Evolutionary conservation across 2,113 vertebrate genomes (phyloP), one percentile per base, ranked within the genome.

Genomic region (Gallinago undulata): DNA sequence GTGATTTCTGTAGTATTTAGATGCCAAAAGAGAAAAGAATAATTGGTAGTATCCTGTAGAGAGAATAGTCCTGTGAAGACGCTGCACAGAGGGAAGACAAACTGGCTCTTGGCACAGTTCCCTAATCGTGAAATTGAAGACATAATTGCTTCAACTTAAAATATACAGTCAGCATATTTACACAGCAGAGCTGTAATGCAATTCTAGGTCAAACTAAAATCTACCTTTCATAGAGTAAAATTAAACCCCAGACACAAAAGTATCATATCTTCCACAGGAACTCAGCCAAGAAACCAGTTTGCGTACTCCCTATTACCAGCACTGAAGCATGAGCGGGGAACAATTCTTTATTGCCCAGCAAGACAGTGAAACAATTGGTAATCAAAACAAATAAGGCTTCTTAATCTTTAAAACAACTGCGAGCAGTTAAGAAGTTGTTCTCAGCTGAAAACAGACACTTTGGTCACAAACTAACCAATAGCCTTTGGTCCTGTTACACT

Each of bases 401-500:
- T 78, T 62, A 33, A 55, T 64, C 60, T 78, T 77, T 62, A 83
- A 78, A 82, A 77, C 41, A 93, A 55, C 39, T 63, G 24, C 3
- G 5, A 74, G 66, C 21, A 72, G 51, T 35, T 66, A 67, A 66
- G 53, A 74, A 53, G n/a, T 50, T 68, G 60, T 78, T 93, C 69
- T 98, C 83, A 88, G 94, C 97, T 98, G 89, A 76, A 93, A 96
- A 75, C 19, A 78, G 57, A 68, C 24, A 18, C 51, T 89, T 82
- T 2, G 3, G 43, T 92, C 80, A 66, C 66, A 84, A 81, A 84
- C 24, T 62, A 82, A 76, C 47, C 39, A 68, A 43, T 4, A 78
- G 84, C 53, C 64, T 94, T 84, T 91, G 62, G 43, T 70, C 39
- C 87, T 85, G 28, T 72, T 76, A 91, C 50, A 28, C 21, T 76